phyloP scores from a whole-genome alignment of 2,888 invertebrate species.

The Parnassius glacialis region DNA sequence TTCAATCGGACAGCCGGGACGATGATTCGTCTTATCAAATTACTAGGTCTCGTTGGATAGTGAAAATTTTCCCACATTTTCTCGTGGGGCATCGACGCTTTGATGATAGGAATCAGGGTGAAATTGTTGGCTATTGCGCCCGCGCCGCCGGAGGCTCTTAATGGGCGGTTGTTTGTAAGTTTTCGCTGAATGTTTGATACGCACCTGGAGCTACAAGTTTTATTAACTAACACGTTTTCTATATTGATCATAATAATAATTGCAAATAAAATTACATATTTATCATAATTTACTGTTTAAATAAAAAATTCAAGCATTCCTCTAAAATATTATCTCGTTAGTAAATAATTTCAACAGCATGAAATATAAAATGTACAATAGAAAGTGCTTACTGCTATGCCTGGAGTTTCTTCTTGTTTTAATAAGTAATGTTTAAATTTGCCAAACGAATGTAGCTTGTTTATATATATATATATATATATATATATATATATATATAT shows the following conservation, averaged over 20 bases:
- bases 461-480: too few species aligned
- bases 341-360: background rate
- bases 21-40: constrained; percentile 78
- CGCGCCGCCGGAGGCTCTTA: constrained; percentile 66
- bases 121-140: constrained; percentile 64
- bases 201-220: constrained; percentile 43
- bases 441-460: too few species aligned
- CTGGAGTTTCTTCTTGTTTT: too few species aligned
- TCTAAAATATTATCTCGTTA: background rate
- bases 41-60: constrained; percentile 61
- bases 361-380: background rate
- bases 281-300: too few species aligned
- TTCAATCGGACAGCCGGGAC: constrained; percentile 66
- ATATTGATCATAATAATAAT: constrained; percentile 16
- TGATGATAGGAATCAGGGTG: constrained; percentile 78
- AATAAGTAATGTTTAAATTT: too few species aligned
- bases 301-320: background rate
- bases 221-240: constrained; percentile 27
- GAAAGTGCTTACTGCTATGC: too few species aligned
- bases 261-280: too few species aligned
- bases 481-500: too few species aligned
- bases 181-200: constrained; percentile 75
- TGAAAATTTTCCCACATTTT: constrained; percentile 80
- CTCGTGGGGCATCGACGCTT: constrained; percentile 56
- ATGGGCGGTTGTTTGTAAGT: constrained; percentile 72